Conservation (phyloP, 2,888 invertebrate species). For the Invenusta paracnida region DNA sequence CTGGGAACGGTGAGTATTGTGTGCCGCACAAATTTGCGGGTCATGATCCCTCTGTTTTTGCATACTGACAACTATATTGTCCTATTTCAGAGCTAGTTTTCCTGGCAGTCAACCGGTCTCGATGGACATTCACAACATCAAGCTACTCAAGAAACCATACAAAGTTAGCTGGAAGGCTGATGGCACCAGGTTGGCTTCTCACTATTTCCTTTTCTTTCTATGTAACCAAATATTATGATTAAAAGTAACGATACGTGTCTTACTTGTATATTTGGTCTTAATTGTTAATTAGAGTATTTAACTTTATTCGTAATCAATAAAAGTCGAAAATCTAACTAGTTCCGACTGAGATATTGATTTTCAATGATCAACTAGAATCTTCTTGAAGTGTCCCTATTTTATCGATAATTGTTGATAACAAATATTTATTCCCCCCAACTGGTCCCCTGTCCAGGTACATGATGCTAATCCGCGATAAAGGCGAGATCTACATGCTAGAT, state of each 20-base stretch:
- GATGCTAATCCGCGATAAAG: conserved; percentile 83
- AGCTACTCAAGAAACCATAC: conserved; percentile 76
- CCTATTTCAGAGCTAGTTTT: conserved; percentile 63
- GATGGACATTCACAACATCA: conserved; percentile 79
- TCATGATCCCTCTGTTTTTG: neutral
- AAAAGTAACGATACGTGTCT: too few species aligned
- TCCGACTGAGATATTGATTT: too few species aligned
- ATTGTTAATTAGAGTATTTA: neutral
- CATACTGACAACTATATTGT: too few species aligned
- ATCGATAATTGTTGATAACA: too few species aligned
- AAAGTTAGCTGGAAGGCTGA: conserved; percentile 99
- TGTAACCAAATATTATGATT: too few species aligned
- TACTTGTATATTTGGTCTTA: conserved; percentile 31
- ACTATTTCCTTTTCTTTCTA: too few species aligned
- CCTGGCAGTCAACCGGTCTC: conserved; percentile 96
- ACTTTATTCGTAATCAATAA: too few species aligned
- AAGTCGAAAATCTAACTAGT: too few species aligned
- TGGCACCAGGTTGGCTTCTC: conserved; percentile 75
- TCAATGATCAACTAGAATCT: too few species aligned
- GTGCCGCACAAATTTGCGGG: neutral
- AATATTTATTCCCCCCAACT: too few species aligned
- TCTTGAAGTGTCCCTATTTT: too few species aligned
- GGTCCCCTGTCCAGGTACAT: conserved; percentile 72
- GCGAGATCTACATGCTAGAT: conserved; percentile 86
- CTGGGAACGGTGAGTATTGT: conserved; percentile 69